A percentile compares a stretch with the other conserved stretches of the same genome.
Conservation (phyloP, 2,888 invertebrate genomes). For the Lithosia quadra region DNA sequence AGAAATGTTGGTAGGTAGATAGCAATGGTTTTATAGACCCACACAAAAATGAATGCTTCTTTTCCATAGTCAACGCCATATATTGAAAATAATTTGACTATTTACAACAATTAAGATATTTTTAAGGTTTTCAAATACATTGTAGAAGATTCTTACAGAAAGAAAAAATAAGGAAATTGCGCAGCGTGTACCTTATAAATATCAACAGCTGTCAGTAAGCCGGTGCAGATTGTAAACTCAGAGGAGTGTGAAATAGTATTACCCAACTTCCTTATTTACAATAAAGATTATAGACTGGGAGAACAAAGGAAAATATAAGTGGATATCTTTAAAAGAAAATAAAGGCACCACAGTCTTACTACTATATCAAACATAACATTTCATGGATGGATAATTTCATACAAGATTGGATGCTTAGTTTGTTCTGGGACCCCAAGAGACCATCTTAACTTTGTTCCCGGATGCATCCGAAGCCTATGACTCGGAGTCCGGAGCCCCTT, state of each 20-base stretch:
- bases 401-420: background rate
- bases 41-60: background rate
- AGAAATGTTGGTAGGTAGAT: too few species aligned
- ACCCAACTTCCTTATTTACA: constrained; percentile 4
- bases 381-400: background rate
- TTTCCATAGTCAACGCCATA: background rate
- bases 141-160: background rate
- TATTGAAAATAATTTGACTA: background rate
- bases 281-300: constrained; percentile 6
- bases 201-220: background rate
- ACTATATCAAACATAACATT: background rate
- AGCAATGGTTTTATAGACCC: too few species aligned
- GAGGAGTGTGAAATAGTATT: constrained; percentile 4
- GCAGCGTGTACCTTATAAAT: background rate
- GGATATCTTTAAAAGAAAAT: background rate
- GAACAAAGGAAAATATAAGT: background rate
- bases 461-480: too few species aligned
- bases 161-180: background rate
- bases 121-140: background rate
- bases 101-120: background rate
- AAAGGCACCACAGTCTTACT: background rate
- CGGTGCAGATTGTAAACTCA: background rate
- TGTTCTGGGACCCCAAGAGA: background rate
- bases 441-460: too few species aligned
- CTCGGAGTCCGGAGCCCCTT: too few species aligned